Evolutionary conservation across 2,797 vertebrate genomes (phyloP), one percentile per base, ranked within the genome.

Genomic region (Pseudochirops cupreus): DNA sequence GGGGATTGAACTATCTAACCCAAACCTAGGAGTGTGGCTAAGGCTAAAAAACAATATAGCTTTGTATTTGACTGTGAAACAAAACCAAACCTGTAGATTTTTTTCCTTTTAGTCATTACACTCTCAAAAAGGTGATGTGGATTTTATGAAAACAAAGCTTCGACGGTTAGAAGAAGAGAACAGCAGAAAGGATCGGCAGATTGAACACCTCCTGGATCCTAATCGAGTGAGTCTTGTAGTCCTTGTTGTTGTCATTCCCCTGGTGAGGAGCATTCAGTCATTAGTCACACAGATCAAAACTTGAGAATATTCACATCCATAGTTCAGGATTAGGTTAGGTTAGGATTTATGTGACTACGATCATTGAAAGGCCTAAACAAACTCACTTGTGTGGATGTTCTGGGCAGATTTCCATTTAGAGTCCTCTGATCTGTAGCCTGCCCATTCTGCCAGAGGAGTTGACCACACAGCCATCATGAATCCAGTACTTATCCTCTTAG

Each of bases 121-220:
- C 55, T 97, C 98, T 89, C 99, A 99, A 97, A 99, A 99, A 95
- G 98, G 97, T 4, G 99, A 99, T 59, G 98, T 99, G 53, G 99
- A 99, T 91, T 97, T 99, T 94, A 98, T 99, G 99, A 99, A 99
- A 98, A 99, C 99, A 0, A 99, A 99, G 97, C 98, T 99, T 0
- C 99, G 99, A 24, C 99, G 99, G 56, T 97, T 99, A 53, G 99
- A 99, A 92, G 99, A 99, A 95, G 99, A 99, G 5, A 99, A 99
- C 12, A 98, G 31, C 14, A 99, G 99, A 93, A 99, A 99, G 98
- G 99, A 99, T 96, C 99, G 99, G 95, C 99, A 99, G 97, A 99
- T 99, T 52, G 99, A 99, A 52, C 99, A 99, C 91, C 98, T 99
- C 16, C 95, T 99, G 98, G 99, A 99, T 96, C 98, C 99, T 90